These are phyloP conservation scores for Protonemura montana DNA, from an alignment of 2,888 invertebrate species.

Conservation along the genomic window DNA sequence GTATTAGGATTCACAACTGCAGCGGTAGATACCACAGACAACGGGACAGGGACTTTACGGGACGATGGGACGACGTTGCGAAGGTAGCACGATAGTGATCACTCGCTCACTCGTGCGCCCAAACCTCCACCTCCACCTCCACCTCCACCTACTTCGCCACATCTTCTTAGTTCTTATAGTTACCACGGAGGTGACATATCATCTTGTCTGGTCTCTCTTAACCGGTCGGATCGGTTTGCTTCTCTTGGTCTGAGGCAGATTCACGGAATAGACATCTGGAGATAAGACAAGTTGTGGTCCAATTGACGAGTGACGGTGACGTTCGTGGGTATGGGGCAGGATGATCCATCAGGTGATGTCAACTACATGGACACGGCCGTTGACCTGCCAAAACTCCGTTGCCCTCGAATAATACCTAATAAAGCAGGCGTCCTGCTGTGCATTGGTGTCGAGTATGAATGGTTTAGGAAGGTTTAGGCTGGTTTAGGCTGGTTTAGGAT, in stretches of 20 bases:
- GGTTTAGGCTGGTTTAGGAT: not conserved
- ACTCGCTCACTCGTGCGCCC: not conserved
- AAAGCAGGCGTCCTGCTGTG: not conserved
- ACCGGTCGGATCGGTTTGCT: not conserved
- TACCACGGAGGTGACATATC: not conserved
- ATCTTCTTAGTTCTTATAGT: not conserved
- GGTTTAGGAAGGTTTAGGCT: not conserved
- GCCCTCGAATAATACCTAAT: not conserved
- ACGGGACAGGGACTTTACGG: not conserved
- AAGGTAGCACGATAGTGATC: not conserved
- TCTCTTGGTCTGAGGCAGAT: not conserved
- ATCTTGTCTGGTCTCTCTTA: not conserved
- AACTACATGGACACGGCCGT: not conserved
- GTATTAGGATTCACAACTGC: not conserved
- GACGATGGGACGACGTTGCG: too few species aligned
- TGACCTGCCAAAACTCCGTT: not conserved
- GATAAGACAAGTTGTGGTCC: constrained; percentile 1
- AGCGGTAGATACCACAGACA: not conserved
- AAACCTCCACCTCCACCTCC: not conserved
- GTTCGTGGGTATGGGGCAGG: not conserved
- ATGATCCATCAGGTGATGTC: not conserved
- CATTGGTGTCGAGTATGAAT: too few species aligned
- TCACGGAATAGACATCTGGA: not conserved
- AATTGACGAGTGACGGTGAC: constrained; percentile 7
- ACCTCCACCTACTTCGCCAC: not conserved